Evolutionary conservation across 1,140 invertebrate species (phyloP), one percentile per base, ranked within the genome.

Genomic region (Macrobrachium rosenbergii): DNA sequence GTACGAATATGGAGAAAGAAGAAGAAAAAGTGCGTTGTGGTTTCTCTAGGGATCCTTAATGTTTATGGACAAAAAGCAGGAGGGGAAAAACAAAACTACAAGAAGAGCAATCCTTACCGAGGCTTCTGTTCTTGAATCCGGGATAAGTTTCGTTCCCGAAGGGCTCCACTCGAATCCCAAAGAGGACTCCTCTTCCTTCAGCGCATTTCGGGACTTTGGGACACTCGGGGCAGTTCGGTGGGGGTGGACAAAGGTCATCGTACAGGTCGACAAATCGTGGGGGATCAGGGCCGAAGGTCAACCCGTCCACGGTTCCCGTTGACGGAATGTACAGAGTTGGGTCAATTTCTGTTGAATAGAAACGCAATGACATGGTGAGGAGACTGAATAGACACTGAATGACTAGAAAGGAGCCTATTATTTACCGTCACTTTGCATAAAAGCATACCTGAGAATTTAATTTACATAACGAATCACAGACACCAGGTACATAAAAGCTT

Each of bases 211-310:
- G 91, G 37, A 93, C 91, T 86, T 92, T 93, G 14, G 92, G 82
- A 82, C 91, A 92, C 69, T 90, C 89, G 11, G 94, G 94, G 87
- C 94, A 95, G 21, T 92, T 91, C 14, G 93, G 91, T 10, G 93
- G 91, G 0, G 93, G 93, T 28, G 94, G 94, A 90, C 95, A 96
- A 60, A 95, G 90, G 88, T 95, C 94, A 82, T 95, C 94, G 92
- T 67, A 88, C 37, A 93, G 90, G 89, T 93, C 92, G 19, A 92
- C 91, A 82, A 91, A 91, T 28, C 90, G 89, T 0, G 93, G 93
- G 59, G 93, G 91, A 60, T 88, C 78, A 67, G 84, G 82, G 59
- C 88, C 83, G 81, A 87, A 63, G 87, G 90, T 78, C 37, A 80
- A 12, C 58, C 82, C 62, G 37, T 88, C 83, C 14, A 76, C 69